Evolutionary conservation across 2,888 invertebrate species (phyloP), one percentile per base, ranked within the genome.

Genomic region (Eupelmus urozonus): DNA sequence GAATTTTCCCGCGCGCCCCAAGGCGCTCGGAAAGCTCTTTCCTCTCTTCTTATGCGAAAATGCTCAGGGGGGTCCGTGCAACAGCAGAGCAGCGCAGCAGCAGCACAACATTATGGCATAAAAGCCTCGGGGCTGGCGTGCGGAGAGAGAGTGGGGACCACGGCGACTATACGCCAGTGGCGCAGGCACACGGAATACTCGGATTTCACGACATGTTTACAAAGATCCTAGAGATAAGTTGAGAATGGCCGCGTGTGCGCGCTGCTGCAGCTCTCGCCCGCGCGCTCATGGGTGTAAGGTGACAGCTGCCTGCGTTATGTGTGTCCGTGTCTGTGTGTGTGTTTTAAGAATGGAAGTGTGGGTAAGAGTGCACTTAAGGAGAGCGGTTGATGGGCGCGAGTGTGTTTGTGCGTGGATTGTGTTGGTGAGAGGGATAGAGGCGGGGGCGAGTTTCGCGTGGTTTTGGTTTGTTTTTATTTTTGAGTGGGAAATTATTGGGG

Each of bases 201-300:
- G 88, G 87, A 89, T 89, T 89, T 89, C 89, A 89, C 89, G 89
- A 89, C 89, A 88, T 89, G 89, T 89, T 89, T 89, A 89, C 89
- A 89, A 89, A 89, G 89, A 89, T 89, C 89, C 89, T 88, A 88
- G 88, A 89, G 89, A 89, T 89, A 89, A 89, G 89, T 89, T 89
- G 88, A 88, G 89, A 89, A 88, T 88, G 89, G 89, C 88, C 88
- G 87, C 34, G 85, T 34, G 34, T 34, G 85, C 85, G 85, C 85
- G 57, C 60, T 40, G 60, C 85, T 40, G 13, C 66, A 13, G 45
- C 49, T 60, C 40, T 60, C 51, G 9, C 59, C 49, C 51, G 2
- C 70, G 53, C 57, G 4, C 42, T 84, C 87, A 86, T 86, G 85
- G 89, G 89, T 89, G 87, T 89, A 89, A 89, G 89, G 88, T 89